These are phyloP conservation scores for Conops quadrifasciatus DNA, from an alignment of 2,888 invertebrate genomes.

Conservation along the genomic window DNA sequence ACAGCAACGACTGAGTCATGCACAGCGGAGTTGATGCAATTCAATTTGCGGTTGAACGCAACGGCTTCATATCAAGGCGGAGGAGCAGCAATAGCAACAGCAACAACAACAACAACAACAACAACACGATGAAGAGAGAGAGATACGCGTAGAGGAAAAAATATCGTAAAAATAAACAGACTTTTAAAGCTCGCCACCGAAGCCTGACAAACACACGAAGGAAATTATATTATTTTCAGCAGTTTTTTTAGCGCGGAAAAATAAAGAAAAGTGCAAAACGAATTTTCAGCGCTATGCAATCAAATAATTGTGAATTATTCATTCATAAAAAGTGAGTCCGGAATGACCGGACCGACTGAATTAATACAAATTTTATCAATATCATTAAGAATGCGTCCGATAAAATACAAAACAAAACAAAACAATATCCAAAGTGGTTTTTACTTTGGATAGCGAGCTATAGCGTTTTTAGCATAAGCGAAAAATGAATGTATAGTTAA, in stretches of 20 bases:
- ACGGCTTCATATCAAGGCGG: constrained; percentile 3
- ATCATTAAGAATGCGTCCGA: no score
- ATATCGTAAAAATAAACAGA: background rate
- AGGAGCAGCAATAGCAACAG: background rate
- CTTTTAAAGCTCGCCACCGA: background rate
- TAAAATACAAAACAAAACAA: no score
- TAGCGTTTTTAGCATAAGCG: no score
- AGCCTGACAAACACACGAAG: background rate
- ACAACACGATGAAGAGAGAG: background rate
- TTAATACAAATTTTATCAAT: no score
- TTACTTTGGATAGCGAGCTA: no score
- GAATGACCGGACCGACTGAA: no score
- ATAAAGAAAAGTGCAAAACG: background rate
- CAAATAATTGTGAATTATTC: background rate
- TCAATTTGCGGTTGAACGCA: constrained; percentile 28
- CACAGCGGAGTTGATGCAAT: constrained; percentile 15
- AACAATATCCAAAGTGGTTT: no score
- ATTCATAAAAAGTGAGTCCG: no score
- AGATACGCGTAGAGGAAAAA: no score
- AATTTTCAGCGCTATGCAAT: background rate
- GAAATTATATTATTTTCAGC: background rate
- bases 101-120: constrained; percentile 19
- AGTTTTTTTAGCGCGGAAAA: background rate
- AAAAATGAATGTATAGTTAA: no score
- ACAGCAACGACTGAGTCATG: background rate